Base-by-base conservation (phyloP, 2,797 vertebrate genomes). In the Lepus oiostolus region DNA sequence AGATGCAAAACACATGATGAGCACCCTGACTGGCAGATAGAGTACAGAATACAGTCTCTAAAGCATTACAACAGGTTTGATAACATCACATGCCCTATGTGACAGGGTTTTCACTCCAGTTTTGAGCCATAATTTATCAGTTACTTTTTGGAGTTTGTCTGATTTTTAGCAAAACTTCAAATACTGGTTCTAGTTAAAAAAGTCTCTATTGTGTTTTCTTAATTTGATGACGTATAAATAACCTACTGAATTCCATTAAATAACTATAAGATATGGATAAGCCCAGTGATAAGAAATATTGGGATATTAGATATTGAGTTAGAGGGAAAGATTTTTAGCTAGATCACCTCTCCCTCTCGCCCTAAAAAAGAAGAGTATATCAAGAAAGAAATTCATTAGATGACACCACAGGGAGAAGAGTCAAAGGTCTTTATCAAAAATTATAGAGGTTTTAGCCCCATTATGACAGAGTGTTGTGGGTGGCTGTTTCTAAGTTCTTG, bases 121-220 rank as follows among this genome's bases (percentile, higher is more conserved):
- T 67, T 90, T 83, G 35, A 84, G 76, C 14, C 28, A 26, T n/a
- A 60, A 79, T 14, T 86, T 50, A n/a, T 58, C 47, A 12, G 9
- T 67, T 93, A 60, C 7, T 60, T 14, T 24, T 14, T 83, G 24
- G 26, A 6, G 63, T 94, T 79, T 90, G 21, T 90, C 42, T 70
- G 54, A 87, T 82, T 88, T 90, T 52, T 35, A 85, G 16, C 30
- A 91, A 95, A 79, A 70, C 42, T 92, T 81, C 77, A 88, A 63
- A 54, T 83, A 32, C 2, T 71, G 4, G 0, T 80, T 58, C 84
- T 35, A 6, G 14, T 38, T 28, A 9, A 72, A 42, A 24, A 84
- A 88, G 21, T 50, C 35, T 24, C 35, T n/a, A 22, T 52, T 58
- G 77, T 88, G 17, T 91, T 75, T 88, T 92, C 32, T 75, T 76